Evolutionary conservation across 2,888 invertebrate genomes (phyloP), one percentile per base, ranked within the genome.

Genomic region (Andrena trimmerana): DNA sequence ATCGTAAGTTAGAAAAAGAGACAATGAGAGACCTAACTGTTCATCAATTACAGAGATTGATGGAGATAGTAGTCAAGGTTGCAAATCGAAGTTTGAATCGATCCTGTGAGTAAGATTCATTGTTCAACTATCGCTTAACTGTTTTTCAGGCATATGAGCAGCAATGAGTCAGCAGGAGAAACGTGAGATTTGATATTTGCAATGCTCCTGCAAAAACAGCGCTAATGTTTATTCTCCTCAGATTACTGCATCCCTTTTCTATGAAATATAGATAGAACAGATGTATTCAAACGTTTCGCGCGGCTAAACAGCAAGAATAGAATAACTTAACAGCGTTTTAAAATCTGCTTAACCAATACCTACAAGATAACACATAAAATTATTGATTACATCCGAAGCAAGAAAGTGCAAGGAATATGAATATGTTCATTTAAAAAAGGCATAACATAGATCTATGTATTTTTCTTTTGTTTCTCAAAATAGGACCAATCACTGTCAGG

Each of bases 41-140:
- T 33, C 50, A 10, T 50, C 48, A 59, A 62, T 27, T 57, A 59
- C 27, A 24, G 16, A 52, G 71, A 71, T 71, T 62, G 60, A 71
- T 62, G 70, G 16, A n/a, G 20, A 24, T 10, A n/a, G 50, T 33
- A 71, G 31, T 33, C 71, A 24, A 71, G 24, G 16, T 50, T 33
- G 50, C 42, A 33, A 71, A 62, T 50, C 24, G 62, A 62, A n/a
- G 62, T 31, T 62, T 50, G 52, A 71, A 62, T 50, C 29, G 50
- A 54, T 54, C 48, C 27, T 48, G n/a, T 29, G 20, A 42, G 13
- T n/a, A 13, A 52, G 13, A 27, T 54, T 54, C 54, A n/a, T 31
- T 29, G n/a, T 73, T 42, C 27, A 33, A 24, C 20, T 7, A 20
- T 16, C 29, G 10, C 29, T 20, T 54, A n/a, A 54, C 54, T 54